These are phyloP conservation scores for Acomys russatus DNA, from an alignment of 2,797 vertebrate genomes.

Conservation along the genomic window DNA sequence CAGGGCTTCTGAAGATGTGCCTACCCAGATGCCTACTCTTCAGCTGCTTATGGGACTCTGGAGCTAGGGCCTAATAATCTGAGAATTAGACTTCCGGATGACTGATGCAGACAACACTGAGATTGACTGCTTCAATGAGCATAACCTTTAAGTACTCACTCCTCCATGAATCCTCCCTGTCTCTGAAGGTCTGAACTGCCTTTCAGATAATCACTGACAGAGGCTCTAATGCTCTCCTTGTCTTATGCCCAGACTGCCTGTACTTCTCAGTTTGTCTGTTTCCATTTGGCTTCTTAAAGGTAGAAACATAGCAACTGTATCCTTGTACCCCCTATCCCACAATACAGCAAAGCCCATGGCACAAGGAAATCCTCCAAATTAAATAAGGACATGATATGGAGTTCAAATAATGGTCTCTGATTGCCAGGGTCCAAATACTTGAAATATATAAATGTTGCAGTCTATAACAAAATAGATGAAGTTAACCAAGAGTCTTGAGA, in stretches of 20 bases:
- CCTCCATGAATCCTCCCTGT: not conserved
- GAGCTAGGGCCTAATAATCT: not conserved
- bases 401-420: not conserved
- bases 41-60: not conserved
- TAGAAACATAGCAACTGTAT: not conserved
- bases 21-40: not conserved
- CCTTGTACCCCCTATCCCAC: not conserved
- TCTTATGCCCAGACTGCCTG: not conserved
- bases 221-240: not conserved
- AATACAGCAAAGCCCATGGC: not conserved
- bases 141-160: not conserved
- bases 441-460: not conserved
- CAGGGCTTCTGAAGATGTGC: not conserved
- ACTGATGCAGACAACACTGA: not conserved
- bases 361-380: constrained; percentile 5
- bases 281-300: not conserved
- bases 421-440: not conserved
- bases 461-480: not conserved
- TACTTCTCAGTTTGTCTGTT: not conserved
- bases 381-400: not conserved
- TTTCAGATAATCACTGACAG: not conserved
- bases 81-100: not conserved
- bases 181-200: not conserved
- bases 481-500: not conserved
- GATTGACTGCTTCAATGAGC: not conserved